Percentiles rank a stretch among this genome's conserved stretches.
Conservation (phyloP, 2,797 vertebrate species). For the Catharus ustulatus region DNA sequence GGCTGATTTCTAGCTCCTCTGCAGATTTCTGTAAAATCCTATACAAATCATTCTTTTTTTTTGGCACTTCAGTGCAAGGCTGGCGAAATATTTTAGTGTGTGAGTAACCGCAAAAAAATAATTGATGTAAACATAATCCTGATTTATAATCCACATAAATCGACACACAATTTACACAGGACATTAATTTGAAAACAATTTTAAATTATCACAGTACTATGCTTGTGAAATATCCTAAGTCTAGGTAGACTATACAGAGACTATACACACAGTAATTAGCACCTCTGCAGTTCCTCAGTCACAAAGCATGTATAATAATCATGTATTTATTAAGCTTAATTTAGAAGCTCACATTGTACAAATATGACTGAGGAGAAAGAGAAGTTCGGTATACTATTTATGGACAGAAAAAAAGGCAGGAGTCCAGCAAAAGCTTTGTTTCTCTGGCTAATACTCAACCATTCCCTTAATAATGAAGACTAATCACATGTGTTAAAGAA, state of each 20-base stretch:
- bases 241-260: neutral
- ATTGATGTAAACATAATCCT: neutral
- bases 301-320: neutral
- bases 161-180: rapidly evolving
- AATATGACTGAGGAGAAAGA: neutral
- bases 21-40: neutral
- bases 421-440: neutral
- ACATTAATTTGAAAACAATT: neutral
- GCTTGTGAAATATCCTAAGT: neutral
- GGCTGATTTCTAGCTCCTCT: neutral
- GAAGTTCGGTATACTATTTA: neutral
- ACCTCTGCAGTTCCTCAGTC: neutral
- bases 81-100: neutral
- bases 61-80: neutral
- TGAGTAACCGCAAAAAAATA: neutral
- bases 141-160: rapidly evolving
- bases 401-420: neutral
- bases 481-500: neutral
- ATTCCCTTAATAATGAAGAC: neutral
- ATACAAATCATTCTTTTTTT: neutral
- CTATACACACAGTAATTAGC: neutral
- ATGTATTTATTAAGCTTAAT: neutral
- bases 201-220: neutral
- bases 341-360: neutral
- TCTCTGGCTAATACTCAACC: neutral